phyloP scores from a whole-genome alignment of 2,797 vertebrate species.

The Sebastes diploproa region DNA sequence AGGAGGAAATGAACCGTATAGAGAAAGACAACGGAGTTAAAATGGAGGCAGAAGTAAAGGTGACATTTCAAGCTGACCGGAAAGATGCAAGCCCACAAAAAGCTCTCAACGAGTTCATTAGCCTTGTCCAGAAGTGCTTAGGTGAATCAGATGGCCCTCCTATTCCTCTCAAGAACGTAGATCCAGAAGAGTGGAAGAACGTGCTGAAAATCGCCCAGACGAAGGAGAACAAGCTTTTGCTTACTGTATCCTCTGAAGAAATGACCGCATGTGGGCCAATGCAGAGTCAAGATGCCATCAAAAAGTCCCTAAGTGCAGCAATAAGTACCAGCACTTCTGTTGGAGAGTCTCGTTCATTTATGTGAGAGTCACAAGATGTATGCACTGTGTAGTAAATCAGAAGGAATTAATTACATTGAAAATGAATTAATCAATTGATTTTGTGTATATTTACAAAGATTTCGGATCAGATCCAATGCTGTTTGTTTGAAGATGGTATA shows the following conservation, averaged over 20 bases:
- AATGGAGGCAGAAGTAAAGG: not conserved
- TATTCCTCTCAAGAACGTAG: not conserved
- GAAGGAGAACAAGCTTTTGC: conserved; percentile 26
- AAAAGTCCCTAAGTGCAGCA: not conserved
- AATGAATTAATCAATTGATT: conserved; percentile 1
- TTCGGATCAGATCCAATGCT: not conserved
- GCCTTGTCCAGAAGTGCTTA: not conserved
- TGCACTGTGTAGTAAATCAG: too few relatives aligned
- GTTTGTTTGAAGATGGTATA: not conserved
- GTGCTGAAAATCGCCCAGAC: not conserved
- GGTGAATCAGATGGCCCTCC: rapidly evolving
- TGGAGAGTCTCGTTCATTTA: not conserved
- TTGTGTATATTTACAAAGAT: conserved; percentile 64
- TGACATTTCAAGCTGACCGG: conserved; percentile 26
- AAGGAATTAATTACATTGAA: too few relatives aligned
- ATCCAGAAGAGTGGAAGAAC: not conserved
- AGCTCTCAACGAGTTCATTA: conserved; percentile 34
- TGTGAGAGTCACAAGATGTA: too few relatives aligned
- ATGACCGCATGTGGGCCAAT: conserved; percentile 1
- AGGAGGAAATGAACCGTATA: conserved; percentile 56
- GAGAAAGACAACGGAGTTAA: conserved; percentile 29
- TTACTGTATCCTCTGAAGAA: conserved; percentile 8
- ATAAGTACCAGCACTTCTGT: rapidly evolving
- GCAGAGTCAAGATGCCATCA: not conserved
- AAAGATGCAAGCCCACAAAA: not conserved